phyloP scores from a whole-genome alignment of 92 coral and sea anemone species.

The Paragorgia papillata region DNA sequence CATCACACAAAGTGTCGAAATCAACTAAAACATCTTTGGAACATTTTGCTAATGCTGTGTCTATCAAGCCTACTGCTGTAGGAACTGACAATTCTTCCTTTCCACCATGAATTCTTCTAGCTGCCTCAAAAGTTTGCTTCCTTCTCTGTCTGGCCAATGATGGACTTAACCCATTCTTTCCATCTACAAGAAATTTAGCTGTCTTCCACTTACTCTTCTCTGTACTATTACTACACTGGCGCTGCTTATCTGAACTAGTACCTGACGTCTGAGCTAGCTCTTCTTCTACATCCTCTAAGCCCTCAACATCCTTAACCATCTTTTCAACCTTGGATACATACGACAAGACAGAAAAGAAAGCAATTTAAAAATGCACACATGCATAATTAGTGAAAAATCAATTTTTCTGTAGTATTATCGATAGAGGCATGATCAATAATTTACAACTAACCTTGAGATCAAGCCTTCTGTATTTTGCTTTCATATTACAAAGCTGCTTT shows the following conservation, averaged over 20 bases:
- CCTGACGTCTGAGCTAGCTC: neutral
- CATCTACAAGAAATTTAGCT: neutral
- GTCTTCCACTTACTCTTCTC: neutral
- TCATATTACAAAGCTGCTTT: conserved; percentile 9
- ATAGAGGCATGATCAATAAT: no score
- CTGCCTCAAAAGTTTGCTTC: conserved; percentile 8
- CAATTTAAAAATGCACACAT: no score
- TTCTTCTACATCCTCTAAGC: conserved; percentile 1
- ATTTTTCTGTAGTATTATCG: no score
- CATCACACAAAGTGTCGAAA: no score
- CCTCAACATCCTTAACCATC: neutral
- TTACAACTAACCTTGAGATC: neutral
- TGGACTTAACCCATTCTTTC: conserved; percentile 4
- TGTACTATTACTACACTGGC: no score
- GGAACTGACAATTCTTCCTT: conserved; percentile 6
- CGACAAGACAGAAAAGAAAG: neutral
- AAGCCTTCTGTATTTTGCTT: neutral
- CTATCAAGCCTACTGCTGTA: conserved; percentile 19
- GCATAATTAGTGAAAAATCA: no score
- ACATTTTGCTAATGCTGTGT: conserved; percentile 31
- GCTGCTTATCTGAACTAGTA: neutral
- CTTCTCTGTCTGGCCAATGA: conserved; percentile 27
- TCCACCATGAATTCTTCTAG: conserved; percentile 28
- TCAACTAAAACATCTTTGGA: no score
- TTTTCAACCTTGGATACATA: conserved; percentile 3